phyloP scores from a whole-genome alignment of 2,797 vertebrate species.

The Argya squamiceps region DNA sequence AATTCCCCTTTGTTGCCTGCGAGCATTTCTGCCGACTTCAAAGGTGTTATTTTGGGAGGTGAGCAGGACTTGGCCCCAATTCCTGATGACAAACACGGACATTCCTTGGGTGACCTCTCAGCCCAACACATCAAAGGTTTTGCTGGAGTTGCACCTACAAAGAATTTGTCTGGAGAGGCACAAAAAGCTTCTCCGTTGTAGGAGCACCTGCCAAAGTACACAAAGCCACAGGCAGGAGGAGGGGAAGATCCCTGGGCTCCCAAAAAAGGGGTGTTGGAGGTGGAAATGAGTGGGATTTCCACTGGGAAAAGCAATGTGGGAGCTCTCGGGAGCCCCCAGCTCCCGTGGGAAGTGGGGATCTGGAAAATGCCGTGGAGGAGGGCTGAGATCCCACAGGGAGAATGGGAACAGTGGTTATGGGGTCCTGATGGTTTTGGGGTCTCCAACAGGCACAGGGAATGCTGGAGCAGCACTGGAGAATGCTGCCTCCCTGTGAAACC shows the following conservation, averaged over 20 bases:
- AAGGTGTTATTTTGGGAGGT: background rate
- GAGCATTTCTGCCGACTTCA: background rate
- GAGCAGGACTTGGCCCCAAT: background rate
- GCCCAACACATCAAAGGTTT: background rate
- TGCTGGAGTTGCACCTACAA: conserved; percentile 36
- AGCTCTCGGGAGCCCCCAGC: background rate
- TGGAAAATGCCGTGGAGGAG: background rate
- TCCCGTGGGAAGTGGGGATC: background rate
- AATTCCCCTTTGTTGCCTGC: background rate
- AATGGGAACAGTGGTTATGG: background rate
- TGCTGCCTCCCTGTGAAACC: background rate
- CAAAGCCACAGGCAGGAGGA: background rate
- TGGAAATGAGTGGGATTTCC: background rate
- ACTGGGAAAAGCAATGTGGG: background rate
- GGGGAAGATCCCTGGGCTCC: background rate
- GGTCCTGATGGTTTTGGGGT: background rate
- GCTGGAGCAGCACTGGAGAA: background rate
- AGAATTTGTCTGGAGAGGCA: background rate
- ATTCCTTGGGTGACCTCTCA: conserved; percentile 15
- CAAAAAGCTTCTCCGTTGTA: background rate
- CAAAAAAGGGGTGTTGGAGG: background rate
- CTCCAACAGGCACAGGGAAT: accelerated
- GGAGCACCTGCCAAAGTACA: background rate
- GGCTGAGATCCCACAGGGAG: background rate
- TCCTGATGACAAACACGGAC: background rate